Percentiles rank a stretch among this genome's conserved stretches.
These are phyloP conservation scores for Eulemur albifrons DNA, from an alignment of 2,797 vertebrate genomes.

Conservation along the genomic window DNA sequence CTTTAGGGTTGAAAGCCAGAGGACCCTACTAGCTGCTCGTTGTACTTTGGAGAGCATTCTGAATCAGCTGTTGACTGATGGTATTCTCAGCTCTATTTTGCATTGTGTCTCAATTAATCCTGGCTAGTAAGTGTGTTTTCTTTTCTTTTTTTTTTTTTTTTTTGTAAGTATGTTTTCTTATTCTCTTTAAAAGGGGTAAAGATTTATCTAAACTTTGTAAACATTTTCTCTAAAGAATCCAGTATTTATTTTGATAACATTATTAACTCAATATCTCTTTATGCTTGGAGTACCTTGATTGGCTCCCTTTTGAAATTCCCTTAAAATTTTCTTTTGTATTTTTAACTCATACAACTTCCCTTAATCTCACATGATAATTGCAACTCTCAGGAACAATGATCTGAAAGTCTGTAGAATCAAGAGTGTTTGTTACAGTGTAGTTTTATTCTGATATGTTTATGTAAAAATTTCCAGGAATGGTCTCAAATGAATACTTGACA, in stretches of 20 bases:
- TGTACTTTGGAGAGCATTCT: background rate
- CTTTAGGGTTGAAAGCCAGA: background rate
- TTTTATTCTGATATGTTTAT: background rate
- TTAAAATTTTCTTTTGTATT: slow-evolving; percentile 24
- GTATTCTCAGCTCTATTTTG: background rate
- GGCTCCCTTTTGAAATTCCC: background rate
- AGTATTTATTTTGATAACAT: slow-evolving; percentile 54
- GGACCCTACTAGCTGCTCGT: background rate
- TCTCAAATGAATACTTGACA: background rate
- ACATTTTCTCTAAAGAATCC: background rate
- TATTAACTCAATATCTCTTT: slow-evolving; percentile 8
- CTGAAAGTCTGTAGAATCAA: background rate
- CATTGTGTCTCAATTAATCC: background rate
- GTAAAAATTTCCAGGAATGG: background rate
- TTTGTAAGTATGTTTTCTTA: background rate
- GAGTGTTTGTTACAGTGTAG: background rate
- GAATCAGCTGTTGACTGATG: background rate
- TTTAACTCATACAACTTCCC: slow-evolving; percentile 15
- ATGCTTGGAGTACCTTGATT: background rate
- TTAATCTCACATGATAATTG: background rate
- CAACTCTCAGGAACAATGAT: background rate
- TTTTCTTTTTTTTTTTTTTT: background rate
- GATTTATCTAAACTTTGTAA: slow-evolving; percentile 24
- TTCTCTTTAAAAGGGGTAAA: background rate
- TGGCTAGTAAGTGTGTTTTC: background rate